Conservation (phyloP, 2,888 invertebrate genomes). For the Dryobotodes eremita region DNA sequence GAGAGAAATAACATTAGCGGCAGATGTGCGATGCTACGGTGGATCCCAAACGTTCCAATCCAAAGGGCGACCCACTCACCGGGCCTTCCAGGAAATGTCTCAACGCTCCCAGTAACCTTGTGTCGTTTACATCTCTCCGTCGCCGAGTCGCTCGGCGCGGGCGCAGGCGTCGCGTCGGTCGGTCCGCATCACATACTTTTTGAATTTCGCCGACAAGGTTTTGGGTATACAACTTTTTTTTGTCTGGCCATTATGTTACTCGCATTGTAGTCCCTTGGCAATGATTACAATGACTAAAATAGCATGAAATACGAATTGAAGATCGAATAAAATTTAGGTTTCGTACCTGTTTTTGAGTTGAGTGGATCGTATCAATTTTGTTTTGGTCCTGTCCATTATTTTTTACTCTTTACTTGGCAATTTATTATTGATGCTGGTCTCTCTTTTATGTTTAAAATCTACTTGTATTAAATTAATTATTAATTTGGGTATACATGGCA, state of each 20-base stretch:
- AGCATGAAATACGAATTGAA: slow-evolving; percentile 68
- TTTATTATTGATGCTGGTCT: background rate
- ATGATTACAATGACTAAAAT: slow-evolving; percentile 75
- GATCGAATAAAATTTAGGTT: slow-evolving; percentile 47
- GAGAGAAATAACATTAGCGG: slow-evolving; percentile 78
- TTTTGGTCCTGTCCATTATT: background rate
- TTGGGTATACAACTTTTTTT: slow-evolving; percentile 77
- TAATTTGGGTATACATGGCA: background rate
- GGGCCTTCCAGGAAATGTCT: slow-evolving; percentile 88
- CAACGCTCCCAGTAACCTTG: slow-evolving; percentile 75
- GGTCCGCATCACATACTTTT: slow-evolving; percentile 80
- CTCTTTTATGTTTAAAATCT: background rate
- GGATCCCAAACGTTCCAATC: slow-evolving; percentile 76
- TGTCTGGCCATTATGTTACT: slow-evolving; percentile 73
- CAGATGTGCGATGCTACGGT: slow-evolving; percentile 83
- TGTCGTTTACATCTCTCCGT: slow-evolving; percentile 75
- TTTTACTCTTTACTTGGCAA: background rate
- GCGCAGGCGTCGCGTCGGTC: slow-evolving; percentile 59
- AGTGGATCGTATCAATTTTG: background rate
- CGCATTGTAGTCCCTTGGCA: slow-evolving; percentile 68
- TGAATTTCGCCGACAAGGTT: slow-evolving; percentile 85
- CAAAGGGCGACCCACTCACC: slow-evolving; percentile 80
- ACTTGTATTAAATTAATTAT: background rate
- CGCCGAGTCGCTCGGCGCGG: slow-evolving; percentile 20
- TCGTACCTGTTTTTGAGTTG: slow-evolving; percentile 1